These are phyloP conservation scores for Gnathonemus longibarbis DNA, from an alignment of 2,113 vertebrate species.

Conservation along the genomic window DNA sequence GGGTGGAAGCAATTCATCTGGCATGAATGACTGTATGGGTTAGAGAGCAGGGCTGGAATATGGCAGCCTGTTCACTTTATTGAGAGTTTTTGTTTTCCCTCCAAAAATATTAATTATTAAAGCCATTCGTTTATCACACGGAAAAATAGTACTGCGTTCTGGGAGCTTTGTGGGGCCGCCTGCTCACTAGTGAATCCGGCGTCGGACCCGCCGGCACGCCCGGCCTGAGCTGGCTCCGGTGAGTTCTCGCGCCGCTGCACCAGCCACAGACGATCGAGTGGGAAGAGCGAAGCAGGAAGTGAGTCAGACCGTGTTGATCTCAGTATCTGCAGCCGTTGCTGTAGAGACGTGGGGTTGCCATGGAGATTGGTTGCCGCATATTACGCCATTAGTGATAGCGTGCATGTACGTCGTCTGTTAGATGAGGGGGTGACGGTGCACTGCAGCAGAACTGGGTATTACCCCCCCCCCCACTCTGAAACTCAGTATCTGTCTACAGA, in stretches of 20 bases:
- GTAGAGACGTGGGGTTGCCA: conserved; percentile 54
- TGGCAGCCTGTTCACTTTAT: background rate
- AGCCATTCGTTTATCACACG: background rate
- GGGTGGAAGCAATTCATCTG: background rate
- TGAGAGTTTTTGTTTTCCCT: background rate
- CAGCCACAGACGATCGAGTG: conserved; percentile 36
- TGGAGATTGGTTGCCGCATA: conserved; percentile 57
- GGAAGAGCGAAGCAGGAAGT: conserved; percentile 60
- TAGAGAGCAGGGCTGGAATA: background rate
- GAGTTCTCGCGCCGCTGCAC: background rate
- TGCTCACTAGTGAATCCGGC: background rate
- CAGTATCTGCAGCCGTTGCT: conserved; percentile 48
- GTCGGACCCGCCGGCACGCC: background rate
- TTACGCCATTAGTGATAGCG: conserved; percentile 3
- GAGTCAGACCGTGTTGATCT: conserved; percentile 60
- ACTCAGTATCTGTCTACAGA: background rate
- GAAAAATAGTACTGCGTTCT: background rate
- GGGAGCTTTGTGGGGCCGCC: background rate
- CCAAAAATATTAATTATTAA: background rate
- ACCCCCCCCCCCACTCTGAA: background rate
- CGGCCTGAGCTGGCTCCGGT: background rate
- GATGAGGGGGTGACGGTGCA: conserved; percentile 11
- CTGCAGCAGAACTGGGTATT: background rate
- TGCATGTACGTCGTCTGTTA: conserved; percentile 12
- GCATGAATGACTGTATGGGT: background rate